Evolutionary conservation across 2,888 invertebrate species (phyloP).

Genomic region (Cephus rjabovi): DNA sequence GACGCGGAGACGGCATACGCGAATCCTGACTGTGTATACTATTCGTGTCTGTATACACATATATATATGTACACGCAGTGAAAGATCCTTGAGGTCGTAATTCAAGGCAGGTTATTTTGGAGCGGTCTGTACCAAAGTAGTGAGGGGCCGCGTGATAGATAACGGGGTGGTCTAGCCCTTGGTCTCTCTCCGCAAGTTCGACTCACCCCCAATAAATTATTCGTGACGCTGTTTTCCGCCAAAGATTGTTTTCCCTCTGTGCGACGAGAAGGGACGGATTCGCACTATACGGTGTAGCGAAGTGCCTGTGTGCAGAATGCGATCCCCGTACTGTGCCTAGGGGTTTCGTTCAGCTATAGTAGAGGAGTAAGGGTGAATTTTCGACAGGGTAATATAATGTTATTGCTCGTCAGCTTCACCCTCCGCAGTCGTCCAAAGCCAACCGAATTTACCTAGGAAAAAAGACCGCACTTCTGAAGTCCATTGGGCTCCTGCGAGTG

Average conservation of each 20-base stretch:
- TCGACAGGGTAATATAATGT: slow-evolving; percentile 27
- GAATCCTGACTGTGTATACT: neutral
- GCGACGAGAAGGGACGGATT: neutral
- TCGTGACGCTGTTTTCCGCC: slow-evolving; percentile 47
- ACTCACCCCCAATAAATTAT: slow-evolving; percentile 47
- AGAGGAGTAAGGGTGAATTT: neutral
- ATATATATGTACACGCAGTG: neutral
- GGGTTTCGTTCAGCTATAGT: neutral
- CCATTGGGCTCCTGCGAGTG: neutral
- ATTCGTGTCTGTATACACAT: neutral
- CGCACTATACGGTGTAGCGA: slow-evolving; percentile 7
- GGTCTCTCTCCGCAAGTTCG: slow-evolving; percentile 40
- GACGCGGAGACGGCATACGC: neutral
- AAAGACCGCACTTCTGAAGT: slow-evolving; percentile 29
- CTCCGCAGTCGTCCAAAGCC: slow-evolving; percentile 6
- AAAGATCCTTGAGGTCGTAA: neutral
- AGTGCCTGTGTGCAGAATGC: neutral
- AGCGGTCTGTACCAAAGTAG: slow-evolving; percentile 30
- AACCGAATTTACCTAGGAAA: slow-evolving; percentile 36
- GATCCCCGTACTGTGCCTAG: neutral
- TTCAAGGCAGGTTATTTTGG: slow-evolving; percentile 26
- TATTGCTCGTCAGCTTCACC: slow-evolving; percentile 34
- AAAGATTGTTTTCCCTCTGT: slow-evolving; percentile 47
- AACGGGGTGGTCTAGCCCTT: slow-evolving; percentile 40
- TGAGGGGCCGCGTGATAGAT: slow-evolving; percentile 42